Percentiles rank a stretch among this genome's conserved stretches.
phyloP scores from a whole-genome alignment of 2,888 invertebrate genomes.

The Microctonus hyperodae region DNA sequence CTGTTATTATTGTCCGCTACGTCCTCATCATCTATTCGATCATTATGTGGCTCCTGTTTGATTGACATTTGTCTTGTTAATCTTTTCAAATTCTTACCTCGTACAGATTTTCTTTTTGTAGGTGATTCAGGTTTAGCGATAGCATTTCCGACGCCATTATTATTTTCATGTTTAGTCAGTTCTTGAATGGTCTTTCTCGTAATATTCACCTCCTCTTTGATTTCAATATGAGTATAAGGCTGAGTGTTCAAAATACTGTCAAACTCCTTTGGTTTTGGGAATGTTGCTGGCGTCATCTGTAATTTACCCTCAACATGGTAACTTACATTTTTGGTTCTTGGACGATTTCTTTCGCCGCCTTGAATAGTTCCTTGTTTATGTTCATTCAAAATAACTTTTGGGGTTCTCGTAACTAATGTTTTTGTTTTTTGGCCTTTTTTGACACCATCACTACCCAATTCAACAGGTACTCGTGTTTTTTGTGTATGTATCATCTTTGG shows the following conservation, averaged over 20 bases:
- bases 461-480: constrained; percentile 67
- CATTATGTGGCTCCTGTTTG: constrained; percentile 27
- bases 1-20: constrained; percentile 43
- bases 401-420: constrained; percentile 67
- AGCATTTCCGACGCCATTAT: constrained; percentile 47
- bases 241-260: neutral
- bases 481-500: constrained; percentile 83
- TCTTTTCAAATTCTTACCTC: neutral
- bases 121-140: constrained; percentile 14
- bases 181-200: constrained; percentile 36
- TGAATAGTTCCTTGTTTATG: constrained; percentile 60
- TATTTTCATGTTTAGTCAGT: constrained; percentile 50
- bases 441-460: constrained; percentile 64
- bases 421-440: constrained; percentile 68
- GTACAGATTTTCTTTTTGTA: constrained; percentile 12
- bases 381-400: constrained; percentile 60
- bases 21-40: constrained; percentile 28
- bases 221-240: constrained; percentile 14
- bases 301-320: constrained; percentile 67
- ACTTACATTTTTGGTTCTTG: constrained; percentile 73
- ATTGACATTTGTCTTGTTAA: constrained; percentile 13
- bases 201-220: constrained; percentile 40
- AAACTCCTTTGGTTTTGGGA: constrained; percentile 59
- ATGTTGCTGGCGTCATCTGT: constrained; percentile 66
- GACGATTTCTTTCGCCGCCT: constrained; percentile 64